These are phyloP conservation scores for Drosophila teissieri DNA, from an alignment of 1,140 invertebrate species.

Conservation along the genomic window DNA sequence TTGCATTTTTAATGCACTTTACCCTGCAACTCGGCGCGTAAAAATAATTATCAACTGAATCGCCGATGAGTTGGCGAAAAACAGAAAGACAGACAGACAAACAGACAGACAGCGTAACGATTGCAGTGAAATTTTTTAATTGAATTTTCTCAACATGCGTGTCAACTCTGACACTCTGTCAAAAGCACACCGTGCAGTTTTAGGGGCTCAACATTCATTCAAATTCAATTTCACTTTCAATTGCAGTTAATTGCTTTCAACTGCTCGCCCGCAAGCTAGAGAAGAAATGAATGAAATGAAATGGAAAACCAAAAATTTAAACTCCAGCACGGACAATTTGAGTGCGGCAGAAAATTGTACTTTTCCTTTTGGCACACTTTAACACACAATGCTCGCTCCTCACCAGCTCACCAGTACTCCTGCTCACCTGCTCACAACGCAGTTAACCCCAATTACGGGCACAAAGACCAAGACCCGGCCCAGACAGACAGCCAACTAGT, in stretches of 20 bases:
- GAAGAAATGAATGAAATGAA: not conserved
- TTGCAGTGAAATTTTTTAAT: constrained; percentile 55
- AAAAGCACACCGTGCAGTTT: constrained; percentile 31
- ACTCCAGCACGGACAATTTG: constrained; percentile 62
- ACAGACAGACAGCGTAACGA: constrained; percentile 22
- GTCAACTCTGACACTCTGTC: constrained; percentile 62
- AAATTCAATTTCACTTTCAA: constrained; percentile 73
- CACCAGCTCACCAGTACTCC: constrained; percentile 16
- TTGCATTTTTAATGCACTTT: constrained; percentile 81
- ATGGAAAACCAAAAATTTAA: constrained; percentile 33
- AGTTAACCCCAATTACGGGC: constrained; percentile 79
- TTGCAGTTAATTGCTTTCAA: constrained; percentile 71
- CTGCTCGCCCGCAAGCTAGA: constrained; percentile 36
- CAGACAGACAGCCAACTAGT: constrained; percentile 47
- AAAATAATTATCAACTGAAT: constrained; percentile 84
- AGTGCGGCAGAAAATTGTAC: constrained; percentile 59
- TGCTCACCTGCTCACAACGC: constrained; percentile 60
- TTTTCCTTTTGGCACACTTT: constrained; percentile 81
- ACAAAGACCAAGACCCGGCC: constrained; percentile 62
- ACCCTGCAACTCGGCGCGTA: constrained; percentile 67
- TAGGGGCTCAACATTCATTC: not conserved
- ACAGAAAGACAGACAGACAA: constrained; percentile 32
- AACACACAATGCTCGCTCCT: constrained; percentile 58
- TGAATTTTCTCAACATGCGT: constrained; percentile 74
- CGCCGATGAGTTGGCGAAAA: constrained; percentile 62